These are phyloP conservation scores for Varanus komodoensis DNA, from an alignment of 2,113 vertebrate genomes.

Conservation along the genomic window DNA sequence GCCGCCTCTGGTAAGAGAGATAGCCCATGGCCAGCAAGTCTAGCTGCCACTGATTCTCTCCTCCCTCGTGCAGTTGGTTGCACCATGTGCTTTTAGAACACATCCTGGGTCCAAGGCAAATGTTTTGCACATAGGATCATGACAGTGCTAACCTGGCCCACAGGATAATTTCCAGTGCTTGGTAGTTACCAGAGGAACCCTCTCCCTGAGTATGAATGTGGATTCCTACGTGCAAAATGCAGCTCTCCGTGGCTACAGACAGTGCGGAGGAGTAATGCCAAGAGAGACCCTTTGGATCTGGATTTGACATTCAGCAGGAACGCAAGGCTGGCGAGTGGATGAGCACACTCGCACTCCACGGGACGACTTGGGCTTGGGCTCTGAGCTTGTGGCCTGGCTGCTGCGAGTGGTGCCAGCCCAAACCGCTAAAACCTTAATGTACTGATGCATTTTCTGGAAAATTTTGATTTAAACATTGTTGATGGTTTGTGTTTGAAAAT, in stretches of 20 bases:
- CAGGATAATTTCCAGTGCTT: not conserved
- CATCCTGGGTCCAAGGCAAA: no score
- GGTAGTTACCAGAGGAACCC: not conserved
- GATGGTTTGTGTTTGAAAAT: slow-evolving; percentile 60
- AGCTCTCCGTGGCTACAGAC: slow-evolving; percentile 44
- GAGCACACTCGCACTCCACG: slow-evolving; percentile 27
- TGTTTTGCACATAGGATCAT: not conserved
- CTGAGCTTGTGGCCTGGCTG: slow-evolving; percentile 44
- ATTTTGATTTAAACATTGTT: slow-evolving; percentile 65
- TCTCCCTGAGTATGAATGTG: not conserved
- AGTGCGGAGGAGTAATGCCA: slow-evolving; percentile 32
- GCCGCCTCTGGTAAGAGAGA: no score
- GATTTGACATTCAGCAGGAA: slow-evolving; percentile 21
- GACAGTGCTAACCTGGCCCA: not conserved
- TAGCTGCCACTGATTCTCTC: no score
- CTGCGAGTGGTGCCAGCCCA: slow-evolving; percentile 47
- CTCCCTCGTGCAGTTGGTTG: no score
- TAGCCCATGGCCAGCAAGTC: no score
- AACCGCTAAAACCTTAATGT: slow-evolving; percentile 43
- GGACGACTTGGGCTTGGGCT: slow-evolving; percentile 29
- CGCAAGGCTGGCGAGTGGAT: slow-evolving; percentile 48
- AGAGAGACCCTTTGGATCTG: slow-evolving; percentile 18
- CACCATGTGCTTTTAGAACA: no score
- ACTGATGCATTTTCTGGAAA: slow-evolving; percentile 51
- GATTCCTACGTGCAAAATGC: not conserved